phyloP scores from a whole-genome alignment of 1,140 invertebrate genomes.

The Ephestia elutella region DNA sequence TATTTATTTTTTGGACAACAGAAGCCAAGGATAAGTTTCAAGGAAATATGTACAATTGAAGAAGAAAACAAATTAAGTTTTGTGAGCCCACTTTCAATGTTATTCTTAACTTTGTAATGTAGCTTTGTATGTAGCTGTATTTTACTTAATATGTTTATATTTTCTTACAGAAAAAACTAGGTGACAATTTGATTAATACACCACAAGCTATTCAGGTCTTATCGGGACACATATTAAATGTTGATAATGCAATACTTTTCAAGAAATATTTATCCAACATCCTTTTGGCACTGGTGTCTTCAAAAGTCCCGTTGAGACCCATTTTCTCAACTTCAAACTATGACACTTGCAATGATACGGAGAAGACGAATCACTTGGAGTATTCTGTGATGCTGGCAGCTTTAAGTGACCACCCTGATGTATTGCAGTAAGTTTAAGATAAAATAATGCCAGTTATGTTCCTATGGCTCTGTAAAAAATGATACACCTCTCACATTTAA shows the following conservation, averaged over 20 bases:
- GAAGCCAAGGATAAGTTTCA: too few relatives aligned
- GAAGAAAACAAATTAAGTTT: too few relatives aligned
- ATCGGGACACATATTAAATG: slow-evolving; percentile 48
- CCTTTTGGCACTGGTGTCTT: slow-evolving; percentile 49
- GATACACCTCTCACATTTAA: too few relatives aligned
- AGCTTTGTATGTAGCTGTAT: too few relatives aligned
- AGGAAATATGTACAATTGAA: too few relatives aligned
- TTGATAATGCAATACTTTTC: slow-evolving; percentile 52
- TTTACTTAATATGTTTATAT: too few relatives aligned
- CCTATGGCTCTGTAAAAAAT: too few relatives aligned
- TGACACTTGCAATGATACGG: slow-evolving; percentile 47
- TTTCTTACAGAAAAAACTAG: slow-evolving; percentile 35
- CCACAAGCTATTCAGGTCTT: slow-evolving; percentile 40
- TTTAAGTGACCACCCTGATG: slow-evolving; percentile 66
- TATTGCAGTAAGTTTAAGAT: slow-evolving; percentile 68
- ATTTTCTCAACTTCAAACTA: slow-evolving; percentile 45
- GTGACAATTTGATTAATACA: slow-evolving; percentile 26
- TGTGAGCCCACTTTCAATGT: too few relatives aligned
- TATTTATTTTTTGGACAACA: too few relatives aligned
- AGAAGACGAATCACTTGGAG: slow-evolving; percentile 56
- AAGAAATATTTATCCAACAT: slow-evolving; percentile 54
- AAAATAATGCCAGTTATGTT: not conserved
- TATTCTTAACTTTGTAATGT: too few relatives aligned
- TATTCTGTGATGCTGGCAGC: slow-evolving; percentile 48
- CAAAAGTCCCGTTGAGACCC: slow-evolving; percentile 49